Base-by-base conservation (phyloP, 2,888 invertebrate species). In the Drosophila parthenogenetica region DNA sequence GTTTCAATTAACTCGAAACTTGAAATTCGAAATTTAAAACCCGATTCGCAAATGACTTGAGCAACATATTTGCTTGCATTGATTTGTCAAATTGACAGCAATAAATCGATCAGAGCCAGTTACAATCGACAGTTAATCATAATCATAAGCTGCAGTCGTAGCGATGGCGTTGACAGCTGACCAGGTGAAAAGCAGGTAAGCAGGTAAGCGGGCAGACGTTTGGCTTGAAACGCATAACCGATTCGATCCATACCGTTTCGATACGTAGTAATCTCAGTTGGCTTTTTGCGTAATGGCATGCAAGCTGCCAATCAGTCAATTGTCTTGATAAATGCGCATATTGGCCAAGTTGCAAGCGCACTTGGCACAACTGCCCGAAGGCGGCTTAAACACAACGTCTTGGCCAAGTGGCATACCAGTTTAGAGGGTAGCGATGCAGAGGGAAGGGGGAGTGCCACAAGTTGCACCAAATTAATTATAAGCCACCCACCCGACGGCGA, bases 61-160 rank as follows among this genome's bases (percentile, higher is more conserved):
- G 45, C 57, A 64, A 55, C 64, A 58, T 66, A 53, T 60, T 66
- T 60, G 49, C 19, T 61, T 74, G 73, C 84, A 86, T 84, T 87
- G 87, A 89, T 89, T 89, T 89, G 84, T 89, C 89, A 89, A 87
- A 84, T 89, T 86, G 89, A 89, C 88, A 77, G 87, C 90, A 88
- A 89, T 89, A 89, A 89, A 89, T 89, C 90, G 76, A 88, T 89
- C 89, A 87, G 69, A 80, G 79, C 66, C 77, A 73, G 76, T 73
- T 69, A 71, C 70, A 81, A 59, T 2, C 68, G 88, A 89, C 90
- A 85, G 88, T 81, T 89, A 83, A 89, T 90, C 85, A 89, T 79
- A 87, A 81, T 90, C 85, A 89, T 77, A 87, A 81, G 69, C 77
- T 32, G 50, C 55, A 29, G 29, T 29, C 29, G 29, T 5, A 29